These are phyloP conservation scores for Hyla sarda DNA, from an alignment of 2,113 vertebrate species.

Conservation along the genomic window DNA sequence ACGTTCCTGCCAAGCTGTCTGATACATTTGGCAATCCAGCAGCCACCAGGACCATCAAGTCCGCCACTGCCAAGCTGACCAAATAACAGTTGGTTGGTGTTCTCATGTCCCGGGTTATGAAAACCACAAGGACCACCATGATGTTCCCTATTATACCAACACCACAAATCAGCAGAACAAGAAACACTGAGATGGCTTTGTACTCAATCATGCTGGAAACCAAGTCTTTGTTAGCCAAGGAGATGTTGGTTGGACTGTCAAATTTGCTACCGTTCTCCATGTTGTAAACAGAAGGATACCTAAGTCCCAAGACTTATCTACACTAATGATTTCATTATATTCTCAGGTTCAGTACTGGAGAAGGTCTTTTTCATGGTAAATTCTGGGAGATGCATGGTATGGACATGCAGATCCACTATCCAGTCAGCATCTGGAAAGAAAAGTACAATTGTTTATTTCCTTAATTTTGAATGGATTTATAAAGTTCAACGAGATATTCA, in stretches of 20 bases:
- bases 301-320: background rate
- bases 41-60: conserved; percentile 79
- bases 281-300: background rate
- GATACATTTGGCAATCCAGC: conserved; percentile 79
- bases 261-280: conserved; percentile 71
- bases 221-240: conserved; percentile 62
- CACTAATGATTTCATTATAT: background rate
- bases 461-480: background rate
- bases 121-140: conserved; percentile 82
- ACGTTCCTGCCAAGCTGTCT: conserved; percentile 75
- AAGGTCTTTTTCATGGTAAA: background rate
- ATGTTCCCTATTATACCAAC: conserved; percentile 80
- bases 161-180: conserved; percentile 77
- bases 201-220: conserved; percentile 73
- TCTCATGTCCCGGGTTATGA: conserved; percentile 78
- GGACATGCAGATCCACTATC: background rate
- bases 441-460: background rate
- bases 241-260: conserved; percentile 74
- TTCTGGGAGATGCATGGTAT: background rate
- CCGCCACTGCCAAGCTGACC: conserved; percentile 79
- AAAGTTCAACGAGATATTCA: too few species aligned
- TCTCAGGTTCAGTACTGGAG: background rate
- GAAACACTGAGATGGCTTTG: conserved; percentile 75
- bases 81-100: conserved; percentile 83
- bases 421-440: conserved; percentile 11